Evolutionary conservation across 2,888 invertebrate species (phyloP).

Genomic region (Aethes cnicana): DNA sequence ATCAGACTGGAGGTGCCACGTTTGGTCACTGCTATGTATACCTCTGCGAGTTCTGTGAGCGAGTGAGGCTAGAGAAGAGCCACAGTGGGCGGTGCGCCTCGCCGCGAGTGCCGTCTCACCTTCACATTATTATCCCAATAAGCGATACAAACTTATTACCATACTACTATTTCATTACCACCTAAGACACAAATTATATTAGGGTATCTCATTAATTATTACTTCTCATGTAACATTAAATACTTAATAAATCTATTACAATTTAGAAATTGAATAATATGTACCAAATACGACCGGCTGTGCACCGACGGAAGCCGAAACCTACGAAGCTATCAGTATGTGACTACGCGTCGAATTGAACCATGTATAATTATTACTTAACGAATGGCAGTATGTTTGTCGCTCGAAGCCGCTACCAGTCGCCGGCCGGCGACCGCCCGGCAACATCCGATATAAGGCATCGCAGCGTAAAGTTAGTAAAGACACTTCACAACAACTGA

Average conservation of each 20-base stretch:
- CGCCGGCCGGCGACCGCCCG: constrained; percentile 34
- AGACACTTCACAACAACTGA: constrained; percentile 42
- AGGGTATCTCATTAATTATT: constrained; percentile 74
- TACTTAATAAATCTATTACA: constrained; percentile 79
- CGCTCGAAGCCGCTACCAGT: constrained; percentile 40
- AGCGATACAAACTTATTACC: constrained; percentile 78
- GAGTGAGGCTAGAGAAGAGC: constrained; percentile 52
- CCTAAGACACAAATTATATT: constrained; percentile 82
- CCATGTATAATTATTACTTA: constrained; percentile 73
- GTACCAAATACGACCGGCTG: constrained; percentile 78
- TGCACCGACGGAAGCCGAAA: constrained; percentile 74
- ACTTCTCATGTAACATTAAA: constrained; percentile 74
- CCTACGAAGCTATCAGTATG: constrained; percentile 66
- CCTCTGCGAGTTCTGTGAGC: constrained; percentile 52
- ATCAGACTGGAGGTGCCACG: constrained; percentile 71
- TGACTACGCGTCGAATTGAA: constrained; percentile 61
- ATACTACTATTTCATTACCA: constrained; percentile 75
- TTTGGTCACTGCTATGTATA: constrained; percentile 70
- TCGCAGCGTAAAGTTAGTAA: constrained; percentile 55
- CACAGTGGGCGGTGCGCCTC: constrained; percentile 45
- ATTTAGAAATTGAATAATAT: constrained; percentile 80
- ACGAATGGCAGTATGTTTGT: constrained; percentile 79
- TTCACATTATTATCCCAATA: constrained; percentile 50
- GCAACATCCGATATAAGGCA: constrained; percentile 66
- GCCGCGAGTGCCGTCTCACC: constrained; percentile 50